A percentile compares a stretch with the other conserved stretches of the same genome.
Evolutionary conservation across 1,140 invertebrate genomes (phyloP).

Genomic region (Yoshiicerus persimilis): DNA sequence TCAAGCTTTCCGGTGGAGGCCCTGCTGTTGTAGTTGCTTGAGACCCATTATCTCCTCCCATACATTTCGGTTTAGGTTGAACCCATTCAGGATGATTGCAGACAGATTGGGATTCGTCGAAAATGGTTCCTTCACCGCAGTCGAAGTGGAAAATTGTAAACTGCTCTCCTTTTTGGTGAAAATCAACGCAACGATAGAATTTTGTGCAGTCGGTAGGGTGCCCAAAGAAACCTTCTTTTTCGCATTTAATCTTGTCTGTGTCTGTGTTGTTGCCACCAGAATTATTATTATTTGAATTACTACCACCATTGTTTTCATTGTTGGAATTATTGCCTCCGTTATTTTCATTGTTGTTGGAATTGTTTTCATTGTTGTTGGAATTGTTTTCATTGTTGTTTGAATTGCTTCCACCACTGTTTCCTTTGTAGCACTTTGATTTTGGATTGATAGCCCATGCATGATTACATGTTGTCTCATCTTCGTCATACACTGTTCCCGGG

Average conservation of each 20-base stretch:
- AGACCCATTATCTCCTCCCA: slow-evolving; percentile 7
- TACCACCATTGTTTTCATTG: background rate
- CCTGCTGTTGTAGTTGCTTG: background rate
- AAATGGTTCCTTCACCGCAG: slow-evolving; percentile 54
- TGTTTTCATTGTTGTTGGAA: background rate
- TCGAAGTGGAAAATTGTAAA: slow-evolving; percentile 59
- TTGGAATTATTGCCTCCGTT: background rate
- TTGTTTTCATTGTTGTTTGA: background rate
- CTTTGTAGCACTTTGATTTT: slow-evolving; percentile 33
- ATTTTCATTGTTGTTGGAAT: background rate
- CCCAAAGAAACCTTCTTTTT: slow-evolving; percentile 65
- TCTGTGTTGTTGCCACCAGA: background rate
- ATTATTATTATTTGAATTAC: slow-evolving; percentile 30
- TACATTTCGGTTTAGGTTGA: slow-evolving; percentile 34
- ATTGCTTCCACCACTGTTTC: background rate
- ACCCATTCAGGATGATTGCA: slow-evolving; percentile 61
- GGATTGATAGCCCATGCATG: slow-evolving; percentile 59
- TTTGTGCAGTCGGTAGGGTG: slow-evolving; percentile 64
- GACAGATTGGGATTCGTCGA: slow-evolving; percentile 53
- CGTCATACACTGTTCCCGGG: slow-evolving; percentile 71
- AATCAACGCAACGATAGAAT: slow-evolving; percentile 59
- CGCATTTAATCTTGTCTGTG: slow-evolving; percentile 53
- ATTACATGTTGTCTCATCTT: slow-evolving; percentile 65
- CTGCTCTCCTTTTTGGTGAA: slow-evolving; percentile 60
- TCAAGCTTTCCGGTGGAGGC: background rate